These are phyloP conservation scores for Dendroctonus valens DNA, from an alignment of 1,140 invertebrate genomes.

Conservation along the genomic window DNA sequence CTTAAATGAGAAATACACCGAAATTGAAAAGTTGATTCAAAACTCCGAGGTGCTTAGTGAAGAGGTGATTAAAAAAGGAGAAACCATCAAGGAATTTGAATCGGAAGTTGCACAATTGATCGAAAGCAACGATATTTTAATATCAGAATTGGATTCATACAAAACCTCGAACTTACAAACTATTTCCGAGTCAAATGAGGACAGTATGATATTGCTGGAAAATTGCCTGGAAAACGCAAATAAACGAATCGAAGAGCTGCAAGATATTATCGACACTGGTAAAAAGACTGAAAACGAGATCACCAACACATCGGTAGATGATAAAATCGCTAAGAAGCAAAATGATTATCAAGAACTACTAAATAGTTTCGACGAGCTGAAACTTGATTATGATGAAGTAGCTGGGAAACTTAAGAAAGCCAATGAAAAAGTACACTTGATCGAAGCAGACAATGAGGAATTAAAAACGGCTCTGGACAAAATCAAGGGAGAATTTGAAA, in stretches of 20 bases:
- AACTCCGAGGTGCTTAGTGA: slow-evolving; percentile 45
- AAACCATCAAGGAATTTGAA: slow-evolving; percentile 54
- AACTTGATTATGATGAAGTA: slow-evolving; percentile 51
- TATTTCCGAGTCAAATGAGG: slow-evolving; percentile 66
- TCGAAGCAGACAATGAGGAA: slow-evolving; percentile 44
- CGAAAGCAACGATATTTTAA: slow-evolving; percentile 65
- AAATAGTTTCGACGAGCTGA: slow-evolving; percentile 37
- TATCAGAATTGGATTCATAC: slow-evolving; percentile 60
- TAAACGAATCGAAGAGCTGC: slow-evolving; percentile 44
- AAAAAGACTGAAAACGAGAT: slow-evolving; percentile 19
- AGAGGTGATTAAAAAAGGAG: slow-evolving; percentile 42
- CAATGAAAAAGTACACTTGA: slow-evolving; percentile 41
- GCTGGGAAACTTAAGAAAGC: slow-evolving; percentile 50
- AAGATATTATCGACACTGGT: slow-evolving; percentile 36
- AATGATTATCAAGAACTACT: slow-evolving; percentile 36
- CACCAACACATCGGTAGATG: slow-evolving; percentile 21
- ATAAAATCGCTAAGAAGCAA: slow-evolving; percentile 33
- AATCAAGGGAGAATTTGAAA: slow-evolving; percentile 54
- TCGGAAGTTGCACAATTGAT: slow-evolving; percentile 63
- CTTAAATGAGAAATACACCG: slow-evolving; percentile 44
- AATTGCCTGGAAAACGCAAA: slow-evolving; percentile 55
- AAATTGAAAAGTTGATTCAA: slow-evolving; percentile 46
- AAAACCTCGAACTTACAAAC: slow-evolving; percentile 64
- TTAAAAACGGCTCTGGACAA: slow-evolving; percentile 44
- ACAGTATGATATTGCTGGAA: slow-evolving; percentile 61